phyloP scores from a whole-genome alignment of 1,140 invertebrate genomes.

The Portunus trituberculatus region DNA sequence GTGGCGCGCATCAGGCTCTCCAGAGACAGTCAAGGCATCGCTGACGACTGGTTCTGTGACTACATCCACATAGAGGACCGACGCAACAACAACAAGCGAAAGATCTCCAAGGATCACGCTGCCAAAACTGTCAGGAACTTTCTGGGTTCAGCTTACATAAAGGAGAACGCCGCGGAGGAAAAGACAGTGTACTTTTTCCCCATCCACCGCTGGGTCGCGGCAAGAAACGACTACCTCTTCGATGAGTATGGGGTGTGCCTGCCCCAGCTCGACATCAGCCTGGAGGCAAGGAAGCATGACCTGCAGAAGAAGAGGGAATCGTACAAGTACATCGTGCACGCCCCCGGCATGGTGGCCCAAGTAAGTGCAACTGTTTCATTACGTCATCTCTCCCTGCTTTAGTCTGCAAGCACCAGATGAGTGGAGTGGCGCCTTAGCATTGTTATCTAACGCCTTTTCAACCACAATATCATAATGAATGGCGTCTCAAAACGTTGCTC shows the following conservation, averaged over 20 bases:
- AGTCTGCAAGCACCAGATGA: neutral
- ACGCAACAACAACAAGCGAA: slow-evolving; percentile 69
- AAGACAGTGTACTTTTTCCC: slow-evolving; percentile 79
- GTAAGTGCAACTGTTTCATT: neutral
- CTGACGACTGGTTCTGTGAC: slow-evolving; percentile 78
- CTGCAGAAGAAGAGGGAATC: slow-evolving; percentile 79
- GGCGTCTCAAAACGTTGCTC: too few relatives aligned
- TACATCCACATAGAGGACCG: slow-evolving; percentile 76
- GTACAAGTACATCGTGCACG: slow-evolving; percentile 79
- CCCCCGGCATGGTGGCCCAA: slow-evolving; percentile 61
- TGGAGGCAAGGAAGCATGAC: slow-evolving; percentile 80
- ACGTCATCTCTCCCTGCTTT: neutral
- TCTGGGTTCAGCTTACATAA: slow-evolving; percentile 70
- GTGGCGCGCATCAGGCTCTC: slow-evolving; percentile 39
- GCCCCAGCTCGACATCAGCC: slow-evolving; percentile 81
- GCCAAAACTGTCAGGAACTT: slow-evolving; percentile 80
- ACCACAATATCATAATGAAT: too few relatives aligned
- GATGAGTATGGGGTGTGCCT: slow-evolving; percentile 81
- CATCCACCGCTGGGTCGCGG: slow-evolving; percentile 80
- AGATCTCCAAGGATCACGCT: slow-evolving; percentile 81
- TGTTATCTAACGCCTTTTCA: too few relatives aligned
- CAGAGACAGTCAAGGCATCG: slow-evolving; percentile 77
- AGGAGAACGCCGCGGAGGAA: slow-evolving; percentile 81
- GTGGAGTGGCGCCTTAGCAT: neutral
- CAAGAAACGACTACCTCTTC: slow-evolving; percentile 80